These are phyloP conservation scores for Cheilosia scutellata DNA, from an alignment of 2,888 invertebrate genomes.

Conservation along the genomic window DNA sequence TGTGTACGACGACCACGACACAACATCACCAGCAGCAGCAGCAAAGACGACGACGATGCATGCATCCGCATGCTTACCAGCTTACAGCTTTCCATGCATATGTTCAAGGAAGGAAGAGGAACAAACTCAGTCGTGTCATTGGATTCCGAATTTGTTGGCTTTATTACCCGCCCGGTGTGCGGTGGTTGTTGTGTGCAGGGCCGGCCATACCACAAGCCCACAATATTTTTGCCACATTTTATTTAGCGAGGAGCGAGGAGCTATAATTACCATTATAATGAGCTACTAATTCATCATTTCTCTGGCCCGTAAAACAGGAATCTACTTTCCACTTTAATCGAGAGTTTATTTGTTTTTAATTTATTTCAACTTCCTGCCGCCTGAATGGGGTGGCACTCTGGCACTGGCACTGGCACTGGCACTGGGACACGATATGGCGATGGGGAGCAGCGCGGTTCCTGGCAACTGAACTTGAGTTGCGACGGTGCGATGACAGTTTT, in stretches of 20 bases:
- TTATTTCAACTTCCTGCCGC: conserved; percentile 38
- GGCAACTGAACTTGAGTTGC: no score
- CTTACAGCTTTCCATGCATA: conserved; percentile 1
- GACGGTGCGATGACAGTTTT: no score
- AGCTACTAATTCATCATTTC: conserved; percentile 59
- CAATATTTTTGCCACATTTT: neutral
- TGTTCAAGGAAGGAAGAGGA: conserved; percentile 41
- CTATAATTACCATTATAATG: conserved; percentile 61
- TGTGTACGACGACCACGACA: conserved; percentile 9
- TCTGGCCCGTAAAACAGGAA: conserved; percentile 45
- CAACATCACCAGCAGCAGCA: neutral
- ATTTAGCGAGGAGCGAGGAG: conserved; percentile 16
- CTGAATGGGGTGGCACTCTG: neutral
- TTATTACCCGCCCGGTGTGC: conserved; percentile 10
- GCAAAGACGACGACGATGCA: neutral
- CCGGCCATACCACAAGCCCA: neutral
- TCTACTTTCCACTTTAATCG: conserved; percentile 49
- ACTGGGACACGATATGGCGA: no score
- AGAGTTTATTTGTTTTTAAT: conserved; percentile 38
- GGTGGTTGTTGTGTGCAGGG: conserved; percentile 30
- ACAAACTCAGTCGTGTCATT: conserved; percentile 3
- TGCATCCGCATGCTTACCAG: conserved; percentile 46
- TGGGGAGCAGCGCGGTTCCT: no score
- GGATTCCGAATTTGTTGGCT: conserved; percentile 27
- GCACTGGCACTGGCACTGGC: neutral